These are phyloP conservation scores for Lutraria rhynchaena DNA, from an alignment of 1,140 invertebrate genomes.

Conservation along the genomic window DNA sequence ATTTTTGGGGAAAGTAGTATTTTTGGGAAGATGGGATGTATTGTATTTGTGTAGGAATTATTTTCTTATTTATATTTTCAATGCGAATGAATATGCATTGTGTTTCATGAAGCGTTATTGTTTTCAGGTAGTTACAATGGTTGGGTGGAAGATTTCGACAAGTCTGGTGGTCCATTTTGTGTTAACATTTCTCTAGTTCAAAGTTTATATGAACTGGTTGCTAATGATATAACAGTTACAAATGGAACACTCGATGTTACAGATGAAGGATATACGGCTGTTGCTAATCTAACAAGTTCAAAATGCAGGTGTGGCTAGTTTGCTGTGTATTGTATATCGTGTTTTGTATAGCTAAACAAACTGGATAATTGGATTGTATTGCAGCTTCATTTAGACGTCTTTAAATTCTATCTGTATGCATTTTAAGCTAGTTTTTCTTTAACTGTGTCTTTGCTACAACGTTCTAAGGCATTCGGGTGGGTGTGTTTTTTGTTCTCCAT, in stretches of 20 bases:
- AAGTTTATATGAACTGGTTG: constrained; percentile 58
- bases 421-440: too few species aligned
- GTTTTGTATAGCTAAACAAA: too few species aligned
- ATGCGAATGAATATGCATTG: background rate
- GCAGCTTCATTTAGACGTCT: too few species aligned
- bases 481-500: too few species aligned
- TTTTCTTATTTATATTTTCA: background rate
- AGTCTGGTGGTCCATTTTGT: constrained; percentile 59
- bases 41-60: background rate
- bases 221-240: constrained; percentile 47
- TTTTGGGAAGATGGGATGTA: too few species aligned
- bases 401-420: too few species aligned
- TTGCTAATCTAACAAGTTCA: constrained; percentile 34
- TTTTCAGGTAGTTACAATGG: constrained; percentile 66
- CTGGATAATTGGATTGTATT: too few species aligned
- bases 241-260: constrained; percentile 45
- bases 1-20: too few species aligned
- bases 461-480: too few species aligned
- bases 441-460: too few species aligned
- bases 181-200: constrained; percentile 52
- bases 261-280: constrained; percentile 42
- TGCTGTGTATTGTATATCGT: too few species aligned
- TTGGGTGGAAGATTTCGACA: constrained; percentile 63
- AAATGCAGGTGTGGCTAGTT: constrained; percentile 26
- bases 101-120: too few species aligned